Evolutionary conservation across 2,888 invertebrate species (phyloP).

Genomic region (Alloscopus bannaensis): DNA sequence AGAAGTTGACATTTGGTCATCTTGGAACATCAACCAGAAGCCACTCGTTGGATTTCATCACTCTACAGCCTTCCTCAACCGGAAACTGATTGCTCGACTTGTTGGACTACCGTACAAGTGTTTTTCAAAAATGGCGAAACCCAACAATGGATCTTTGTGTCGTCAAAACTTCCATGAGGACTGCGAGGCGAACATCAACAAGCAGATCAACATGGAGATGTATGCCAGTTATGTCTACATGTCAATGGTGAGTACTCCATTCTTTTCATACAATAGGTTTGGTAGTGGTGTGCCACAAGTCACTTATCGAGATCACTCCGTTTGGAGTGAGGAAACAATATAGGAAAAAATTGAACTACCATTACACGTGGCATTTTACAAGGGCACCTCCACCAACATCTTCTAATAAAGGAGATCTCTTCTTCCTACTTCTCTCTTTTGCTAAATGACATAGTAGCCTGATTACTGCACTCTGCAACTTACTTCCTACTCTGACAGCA

Average conservation of each 20-base stretch:
- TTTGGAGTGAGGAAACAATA: background rate
- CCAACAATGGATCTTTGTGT: constrained; percentile 74
- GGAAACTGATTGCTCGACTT: too few relatives aligned
- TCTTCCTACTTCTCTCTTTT: too few relatives aligned
- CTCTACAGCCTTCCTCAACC: background rate
- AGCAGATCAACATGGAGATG: constrained; percentile 85
- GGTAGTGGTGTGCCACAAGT: background rate
- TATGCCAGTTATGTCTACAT: constrained; percentile 85
- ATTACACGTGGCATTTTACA: too few relatives aligned
- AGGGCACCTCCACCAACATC: too few relatives aligned
- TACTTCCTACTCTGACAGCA: too few relatives aligned
- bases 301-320: background rate
- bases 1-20: too few relatives aligned
- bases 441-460: too few relatives aligned
- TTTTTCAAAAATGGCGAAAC: constrained; percentile 59
- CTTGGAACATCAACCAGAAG: too few relatives aligned
- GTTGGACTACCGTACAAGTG: too few relatives aligned
- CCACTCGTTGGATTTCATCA: background rate
- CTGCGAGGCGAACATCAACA: constrained; percentile 82
- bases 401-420: too few relatives aligned
- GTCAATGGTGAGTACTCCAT: constrained; percentile 81
- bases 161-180: constrained; percentile 82
- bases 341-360: too few relatives aligned
- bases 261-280: background rate
- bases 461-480: too few relatives aligned